Evolutionary conservation across 2,797 vertebrate species (phyloP).

Genomic region (Poeciliopsis paucimaculata): DNA sequence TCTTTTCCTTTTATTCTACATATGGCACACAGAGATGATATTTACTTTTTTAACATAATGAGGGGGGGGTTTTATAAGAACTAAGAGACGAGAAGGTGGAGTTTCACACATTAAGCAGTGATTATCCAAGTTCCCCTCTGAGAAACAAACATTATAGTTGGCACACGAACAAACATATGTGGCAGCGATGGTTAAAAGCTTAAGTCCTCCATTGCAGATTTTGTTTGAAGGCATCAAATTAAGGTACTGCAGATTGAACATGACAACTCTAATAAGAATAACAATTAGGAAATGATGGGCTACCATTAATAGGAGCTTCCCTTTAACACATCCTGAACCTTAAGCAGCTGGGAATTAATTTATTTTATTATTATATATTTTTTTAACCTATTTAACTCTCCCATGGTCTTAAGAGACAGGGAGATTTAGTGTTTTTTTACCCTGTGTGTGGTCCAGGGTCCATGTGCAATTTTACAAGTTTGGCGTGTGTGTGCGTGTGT

Average conservation of each 20-base stretch:
- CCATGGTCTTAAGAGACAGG: too few species aligned
- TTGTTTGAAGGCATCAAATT: neutral
- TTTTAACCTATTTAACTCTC: too few species aligned
- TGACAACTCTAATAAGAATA: neutral
- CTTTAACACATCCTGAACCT: neutral
- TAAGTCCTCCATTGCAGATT: neutral
- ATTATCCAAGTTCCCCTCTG: constrained; percentile 3
- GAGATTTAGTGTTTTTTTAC: too few species aligned
- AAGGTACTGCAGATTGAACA: neutral
- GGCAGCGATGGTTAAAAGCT: neutral
- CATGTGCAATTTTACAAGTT: too few species aligned
- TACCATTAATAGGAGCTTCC: neutral
- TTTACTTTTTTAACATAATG: neutral
- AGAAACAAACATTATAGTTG: neutral
- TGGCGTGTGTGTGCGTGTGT: too few species aligned
- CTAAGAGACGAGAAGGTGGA: neutral
- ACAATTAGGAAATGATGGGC: neutral
- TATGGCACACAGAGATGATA: neutral
- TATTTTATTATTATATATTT: too few species aligned
- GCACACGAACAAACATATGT: neutral
- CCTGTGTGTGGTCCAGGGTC: too few species aligned
- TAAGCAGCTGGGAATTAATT: neutral
- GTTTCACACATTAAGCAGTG: neutral
- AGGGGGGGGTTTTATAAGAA: too few species aligned
- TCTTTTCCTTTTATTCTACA: neutral